A percentile compares a stretch with the other conserved stretches of the same genome.
Evolutionary conservation across 2,797 vertebrate genomes (phyloP).

Genomic region (Sebastes kiyomatsui): DNA sequence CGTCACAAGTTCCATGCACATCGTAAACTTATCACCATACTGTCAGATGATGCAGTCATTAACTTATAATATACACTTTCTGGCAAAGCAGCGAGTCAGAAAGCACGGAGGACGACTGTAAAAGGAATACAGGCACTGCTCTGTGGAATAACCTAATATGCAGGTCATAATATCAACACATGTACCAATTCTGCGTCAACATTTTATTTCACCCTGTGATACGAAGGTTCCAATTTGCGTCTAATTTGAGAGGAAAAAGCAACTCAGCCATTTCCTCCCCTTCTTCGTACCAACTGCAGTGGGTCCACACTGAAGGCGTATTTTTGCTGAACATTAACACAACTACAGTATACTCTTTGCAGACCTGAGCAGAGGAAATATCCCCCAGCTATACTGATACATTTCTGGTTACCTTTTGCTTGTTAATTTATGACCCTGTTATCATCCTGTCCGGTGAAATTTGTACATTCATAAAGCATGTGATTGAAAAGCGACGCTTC

Average conservation of each 20-base stretch:
- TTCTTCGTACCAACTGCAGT: slow-evolving; percentile 69
- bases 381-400: slow-evolving; percentile 73
- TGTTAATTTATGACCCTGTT: slow-evolving; percentile 86
- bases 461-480: slow-evolving; percentile 94
- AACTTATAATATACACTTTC: slow-evolving; percentile 24
- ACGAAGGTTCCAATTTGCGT: slow-evolving; percentile 69
- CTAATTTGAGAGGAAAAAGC: slow-evolving; percentile 71
- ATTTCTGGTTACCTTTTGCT: slow-evolving; percentile 84
- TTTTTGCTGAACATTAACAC: slow-evolving; percentile 75
- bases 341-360: slow-evolving; percentile 58
- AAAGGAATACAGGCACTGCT: slow-evolving; percentile 39
- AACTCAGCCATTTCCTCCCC: slow-evolving; percentile 75
- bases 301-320: slow-evolving; percentile 66
- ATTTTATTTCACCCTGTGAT: slow-evolving; percentile 65
- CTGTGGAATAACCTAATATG: slow-evolving; percentile 58
- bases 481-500: slow-evolving; percentile 98
- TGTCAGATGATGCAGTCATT: slow-evolving; percentile 25
- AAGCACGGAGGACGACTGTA: slow-evolving; percentile 30
- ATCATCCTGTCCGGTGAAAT: slow-evolving; percentile 92
- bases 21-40: not conserved
- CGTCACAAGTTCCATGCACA: not conserved
- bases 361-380: slow-evolving; percentile 58
- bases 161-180: slow-evolving; percentile 59
- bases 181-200: slow-evolving; percentile 65
- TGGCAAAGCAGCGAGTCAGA: slow-evolving; percentile 20